These are phyloP conservation scores for Enteromius radiatus DNA, from an alignment of 2,797 vertebrate species.

Conservation along the genomic window DNA sequence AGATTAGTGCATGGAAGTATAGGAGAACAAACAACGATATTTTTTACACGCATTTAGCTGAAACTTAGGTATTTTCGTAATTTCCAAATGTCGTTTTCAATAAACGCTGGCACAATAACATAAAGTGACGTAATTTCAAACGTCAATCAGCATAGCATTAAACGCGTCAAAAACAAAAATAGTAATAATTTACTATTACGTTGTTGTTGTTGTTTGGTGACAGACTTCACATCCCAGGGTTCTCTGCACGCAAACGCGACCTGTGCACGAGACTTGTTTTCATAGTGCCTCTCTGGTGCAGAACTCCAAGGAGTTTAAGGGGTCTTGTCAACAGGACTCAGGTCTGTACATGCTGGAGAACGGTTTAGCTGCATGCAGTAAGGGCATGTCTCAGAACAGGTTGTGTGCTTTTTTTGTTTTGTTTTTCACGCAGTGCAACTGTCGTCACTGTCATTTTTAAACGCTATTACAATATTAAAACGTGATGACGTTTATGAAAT, in stretches of 20 bases:
- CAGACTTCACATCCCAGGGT: constrained; percentile 28
- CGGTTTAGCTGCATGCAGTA: neutral
- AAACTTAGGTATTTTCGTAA: no score
- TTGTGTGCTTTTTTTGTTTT: neutral
- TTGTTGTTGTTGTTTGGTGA: neutral
- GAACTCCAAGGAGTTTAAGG: neutral
- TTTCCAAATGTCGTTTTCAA: no score
- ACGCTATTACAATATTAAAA: neutral
- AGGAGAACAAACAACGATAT: no score
- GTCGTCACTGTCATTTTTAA: neutral
- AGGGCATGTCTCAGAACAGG: neutral
- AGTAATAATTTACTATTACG: neutral
- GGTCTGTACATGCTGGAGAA: neutral
- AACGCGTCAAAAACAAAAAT: no score
- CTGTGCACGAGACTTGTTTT: neutral
- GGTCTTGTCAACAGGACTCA: neutral
- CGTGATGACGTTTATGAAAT: neutral
- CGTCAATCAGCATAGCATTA: no score
- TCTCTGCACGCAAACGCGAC: neutral
- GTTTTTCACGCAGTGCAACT: neutral
- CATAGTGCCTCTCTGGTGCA: neutral
- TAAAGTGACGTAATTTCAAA: no score
- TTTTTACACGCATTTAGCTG: no score
- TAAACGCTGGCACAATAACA: no score
- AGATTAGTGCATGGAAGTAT: no score